Percentiles rank a stretch among this genome's conserved stretches.
Evolutionary conservation across 2,797 vertebrate species (phyloP).

Genomic region (Numenius phaeopus): DNA sequence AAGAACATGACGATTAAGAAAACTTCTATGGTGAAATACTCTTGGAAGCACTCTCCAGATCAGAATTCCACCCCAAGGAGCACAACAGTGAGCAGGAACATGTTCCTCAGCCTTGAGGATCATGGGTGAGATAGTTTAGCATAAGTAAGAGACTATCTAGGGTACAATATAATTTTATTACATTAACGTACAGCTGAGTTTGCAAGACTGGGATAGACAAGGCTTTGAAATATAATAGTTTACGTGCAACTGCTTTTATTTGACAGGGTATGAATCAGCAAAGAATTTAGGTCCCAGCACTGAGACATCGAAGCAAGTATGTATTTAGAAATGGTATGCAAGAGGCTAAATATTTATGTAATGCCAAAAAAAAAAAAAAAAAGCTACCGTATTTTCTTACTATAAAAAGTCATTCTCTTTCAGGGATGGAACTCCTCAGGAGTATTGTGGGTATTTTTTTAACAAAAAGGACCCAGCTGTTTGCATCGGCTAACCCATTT

Average conservation of each 20-base stretch:
- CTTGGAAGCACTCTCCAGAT: neutral
- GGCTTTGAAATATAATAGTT: conserved; percentile 31
- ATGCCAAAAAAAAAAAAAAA: neutral
- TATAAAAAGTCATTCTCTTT: neutral
- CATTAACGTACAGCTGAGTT: neutral
- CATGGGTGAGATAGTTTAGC: neutral
- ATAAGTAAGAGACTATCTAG: neutral
- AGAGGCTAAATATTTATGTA: neutral
- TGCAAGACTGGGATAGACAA: neutral
- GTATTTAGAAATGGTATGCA: neutral
- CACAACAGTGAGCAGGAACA: rapidly evolving
- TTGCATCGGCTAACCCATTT: neutral
- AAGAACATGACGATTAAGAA: neutral
- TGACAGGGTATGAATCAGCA: conserved; percentile 49
- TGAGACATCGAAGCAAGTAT: conserved; percentile 21
- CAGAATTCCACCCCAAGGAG: neutral
- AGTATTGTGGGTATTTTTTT: neutral
- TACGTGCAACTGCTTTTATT: neutral
- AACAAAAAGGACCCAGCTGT: neutral
- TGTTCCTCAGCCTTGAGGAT: neutral
- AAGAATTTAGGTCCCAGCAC: conserved; percentile 14
- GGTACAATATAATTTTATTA: neutral
- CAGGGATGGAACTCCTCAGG: neutral
- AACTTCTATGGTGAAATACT: neutral
- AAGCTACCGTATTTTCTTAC: neutral